These are phyloP conservation scores for Petrocephalus sullivani DNA, from an alignment of 2,797 vertebrate genomes.

Conservation along the genomic window DNA sequence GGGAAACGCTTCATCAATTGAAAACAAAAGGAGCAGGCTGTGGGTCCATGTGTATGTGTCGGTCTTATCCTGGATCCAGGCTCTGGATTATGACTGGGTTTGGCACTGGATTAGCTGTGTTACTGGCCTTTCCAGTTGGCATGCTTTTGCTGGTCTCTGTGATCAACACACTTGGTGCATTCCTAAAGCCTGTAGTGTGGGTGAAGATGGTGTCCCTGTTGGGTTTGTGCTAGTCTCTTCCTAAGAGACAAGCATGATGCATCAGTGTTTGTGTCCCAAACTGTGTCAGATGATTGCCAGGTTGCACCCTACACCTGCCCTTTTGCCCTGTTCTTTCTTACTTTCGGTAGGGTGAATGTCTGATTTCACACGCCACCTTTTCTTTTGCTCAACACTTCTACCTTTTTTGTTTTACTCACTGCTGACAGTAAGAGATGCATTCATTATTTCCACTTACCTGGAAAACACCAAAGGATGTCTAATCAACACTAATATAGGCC, in stretches of 20 bases:
- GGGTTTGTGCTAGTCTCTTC: not conserved
- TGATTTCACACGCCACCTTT: not conserved
- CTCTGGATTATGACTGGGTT: not conserved
- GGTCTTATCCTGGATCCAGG: not conserved
- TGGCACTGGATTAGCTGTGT: not conserved
- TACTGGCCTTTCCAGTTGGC: slow-evolving; percentile 3
- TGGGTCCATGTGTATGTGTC: slow-evolving; percentile 8
- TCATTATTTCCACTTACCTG: not conserved
- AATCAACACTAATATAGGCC: not conserved
- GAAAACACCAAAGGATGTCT: not conserved
- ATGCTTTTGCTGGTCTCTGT: not conserved
- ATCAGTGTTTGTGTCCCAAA: not conserved
- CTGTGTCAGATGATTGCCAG: not conserved
- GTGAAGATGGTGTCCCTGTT: not conserved
- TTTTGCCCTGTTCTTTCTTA: not conserved
- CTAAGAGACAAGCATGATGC: not conserved
- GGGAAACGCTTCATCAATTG: not conserved
- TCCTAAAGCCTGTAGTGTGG: not conserved
- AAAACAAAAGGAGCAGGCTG: not conserved
- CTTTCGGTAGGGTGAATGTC: not conserved
- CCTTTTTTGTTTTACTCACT: not conserved
- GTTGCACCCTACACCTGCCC: not conserved
- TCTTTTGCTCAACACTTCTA: not conserved
- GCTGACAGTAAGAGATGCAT: not conserved
- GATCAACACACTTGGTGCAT: not conserved